Evolutionary conservation across 2,888 invertebrate species (phyloP), one percentile per base, ranked within the genome.

Genomic region (Spisula subtruncata): DNA sequence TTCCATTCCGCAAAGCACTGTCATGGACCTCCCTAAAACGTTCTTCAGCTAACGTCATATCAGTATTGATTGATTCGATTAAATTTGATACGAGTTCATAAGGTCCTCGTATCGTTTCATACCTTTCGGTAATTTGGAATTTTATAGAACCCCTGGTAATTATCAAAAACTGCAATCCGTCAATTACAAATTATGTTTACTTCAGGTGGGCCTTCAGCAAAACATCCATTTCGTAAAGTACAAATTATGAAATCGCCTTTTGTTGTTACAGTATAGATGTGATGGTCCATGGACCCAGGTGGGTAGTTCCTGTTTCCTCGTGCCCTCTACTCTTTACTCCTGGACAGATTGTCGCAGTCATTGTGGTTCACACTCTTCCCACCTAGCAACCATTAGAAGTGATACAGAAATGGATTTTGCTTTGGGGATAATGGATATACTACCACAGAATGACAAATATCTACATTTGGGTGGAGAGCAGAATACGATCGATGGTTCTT

Each of bases 371-470:
- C 18, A n/a, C n/a, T 60, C 60, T 20, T 60, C 60, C 6, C n/a
- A 60, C n/a, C 60, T n/a, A n/a, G 60, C 60, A n/a, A 60, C 60
- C 6, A 60, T 60, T 20, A 18, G 60, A 66, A 66, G 60, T 66
- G 60, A 25, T 66, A 0, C 8, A 4, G 60, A 66, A 66, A 66
- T 25, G n/a, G 25, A 66, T 0, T 66, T 66, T 25, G 25, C 25
- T 25, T 12, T 25, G 6, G 60, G n/a, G 5, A 25, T 66, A 4
- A 12, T 25, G 25, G 25, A 66, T 4, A 25, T 25, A 25, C 60
- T 66, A 10, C 60, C 60, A 4, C 60, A 1, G 60, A 12, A 66
- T 66, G 25, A 66, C 25, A 25, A n/a, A 25, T 66, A 10, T 66
- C n/a, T 66, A 25, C 25, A 66, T 25, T n/a, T 66, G 1, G 60